phyloP scores from a whole-genome alignment of 1,140 invertebrate genomes.

The Ceratoteleas bidentatus region DNA sequence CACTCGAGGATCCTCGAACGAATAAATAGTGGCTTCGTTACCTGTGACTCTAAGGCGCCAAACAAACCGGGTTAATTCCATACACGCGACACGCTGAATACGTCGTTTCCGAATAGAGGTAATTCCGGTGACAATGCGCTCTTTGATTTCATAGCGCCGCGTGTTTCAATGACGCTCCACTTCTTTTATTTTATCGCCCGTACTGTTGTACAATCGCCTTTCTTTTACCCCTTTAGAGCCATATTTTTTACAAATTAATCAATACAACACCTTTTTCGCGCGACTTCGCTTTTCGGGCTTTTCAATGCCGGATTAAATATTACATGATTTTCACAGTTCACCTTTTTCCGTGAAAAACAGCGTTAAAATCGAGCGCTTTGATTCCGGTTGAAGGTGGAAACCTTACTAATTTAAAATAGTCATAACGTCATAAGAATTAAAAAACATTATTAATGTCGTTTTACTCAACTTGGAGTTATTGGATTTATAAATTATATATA shows the following conservation, averaged over 20 bases:
- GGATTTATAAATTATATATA: too few species aligned
- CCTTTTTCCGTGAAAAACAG: too few species aligned
- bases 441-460: too few species aligned
- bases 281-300: background rate
- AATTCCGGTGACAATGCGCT: slow-evolving; percentile 81
- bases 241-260: slow-evolving; percentile 48
- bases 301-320: background rate
- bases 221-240: slow-evolving; percentile 36
- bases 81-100: slow-evolving; percentile 77
- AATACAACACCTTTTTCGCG: slow-evolving; percentile 28
- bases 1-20: slow-evolving; percentile 58
- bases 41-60: slow-evolving; percentile 74
- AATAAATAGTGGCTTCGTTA: slow-evolving; percentile 79
- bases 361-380: too few species aligned
- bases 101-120: slow-evolving; percentile 81
- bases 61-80: slow-evolving; percentile 82
- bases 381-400: too few species aligned
- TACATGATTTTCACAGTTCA: background rate
- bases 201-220: slow-evolving; percentile 47
- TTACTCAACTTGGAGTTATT: too few species aligned
- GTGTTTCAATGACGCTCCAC: slow-evolving; percentile 75
- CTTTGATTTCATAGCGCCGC: slow-evolving; percentile 81
- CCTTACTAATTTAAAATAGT: too few species aligned
- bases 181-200: slow-evolving; percentile 62
- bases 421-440: too few species aligned